Evolutionary conservation across 2,888 invertebrate species (phyloP).

Genomic region (Eupsilia transversa): DNA sequence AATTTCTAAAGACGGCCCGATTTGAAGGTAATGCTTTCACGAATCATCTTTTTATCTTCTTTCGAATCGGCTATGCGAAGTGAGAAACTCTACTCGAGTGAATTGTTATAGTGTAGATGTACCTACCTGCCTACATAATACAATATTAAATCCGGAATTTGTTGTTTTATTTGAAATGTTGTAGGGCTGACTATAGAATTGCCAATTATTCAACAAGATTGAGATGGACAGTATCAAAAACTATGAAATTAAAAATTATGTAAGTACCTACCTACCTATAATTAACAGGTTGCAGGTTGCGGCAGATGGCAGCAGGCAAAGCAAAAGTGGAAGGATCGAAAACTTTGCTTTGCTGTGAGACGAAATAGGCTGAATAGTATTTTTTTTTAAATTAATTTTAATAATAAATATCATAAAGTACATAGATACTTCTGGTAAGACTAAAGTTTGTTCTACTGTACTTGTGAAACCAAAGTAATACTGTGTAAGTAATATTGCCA

Average conservation of each 20-base stretch:
- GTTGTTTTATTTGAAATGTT: slow-evolving; percentile 5
- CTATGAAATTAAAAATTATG: too few species aligned
- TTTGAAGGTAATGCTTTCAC: background rate
- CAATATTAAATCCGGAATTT: background rate
- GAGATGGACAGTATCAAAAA: background rate
- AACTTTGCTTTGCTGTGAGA: background rate
- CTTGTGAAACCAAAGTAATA: background rate
- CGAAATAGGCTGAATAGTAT: background rate
- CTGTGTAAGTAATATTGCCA: too few species aligned
- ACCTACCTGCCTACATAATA: too few species aligned
- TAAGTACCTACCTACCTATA: too few species aligned
- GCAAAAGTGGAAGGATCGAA: background rate
- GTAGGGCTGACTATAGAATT: background rate
- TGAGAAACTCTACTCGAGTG: background rate
- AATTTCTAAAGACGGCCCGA: background rate
- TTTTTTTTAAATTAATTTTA: too few species aligned
- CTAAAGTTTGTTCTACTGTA: background rate
- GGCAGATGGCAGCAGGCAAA: background rate
- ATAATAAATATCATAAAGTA: background rate
- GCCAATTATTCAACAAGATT: background rate
- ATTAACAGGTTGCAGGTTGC: background rate
- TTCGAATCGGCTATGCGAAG: background rate
- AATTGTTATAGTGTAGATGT: too few species aligned
- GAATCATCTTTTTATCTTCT: background rate
- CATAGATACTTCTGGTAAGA: background rate